Conservation (phyloP, 2,797 vertebrate species). For the Sebastes ruberrimus region DNA sequence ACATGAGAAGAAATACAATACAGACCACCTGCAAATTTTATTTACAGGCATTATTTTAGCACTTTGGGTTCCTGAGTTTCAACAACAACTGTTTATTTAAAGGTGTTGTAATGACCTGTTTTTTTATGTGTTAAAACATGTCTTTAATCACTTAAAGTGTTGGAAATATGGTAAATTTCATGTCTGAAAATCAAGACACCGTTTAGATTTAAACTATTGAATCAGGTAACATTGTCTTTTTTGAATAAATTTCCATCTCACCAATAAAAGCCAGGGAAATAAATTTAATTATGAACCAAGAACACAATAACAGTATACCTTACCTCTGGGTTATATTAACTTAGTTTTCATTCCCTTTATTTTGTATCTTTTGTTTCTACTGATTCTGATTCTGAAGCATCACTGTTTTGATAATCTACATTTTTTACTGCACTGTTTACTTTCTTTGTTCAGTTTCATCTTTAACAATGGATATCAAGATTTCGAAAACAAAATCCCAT, state of each 20-base stretch:
- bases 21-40: neutral
- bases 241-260: neutral
- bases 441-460: neutral
- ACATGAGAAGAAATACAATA: neutral
- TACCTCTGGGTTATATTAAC: neutral
- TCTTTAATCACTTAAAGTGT: neutral
- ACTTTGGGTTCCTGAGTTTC: neutral
- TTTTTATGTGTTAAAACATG: neutral
- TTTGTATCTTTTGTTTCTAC: neutral
- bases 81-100: neutral
- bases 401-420: neutral
- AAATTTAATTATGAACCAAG: neutral
- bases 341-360: neutral
- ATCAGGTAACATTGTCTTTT: neutral
- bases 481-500: conserved; percentile 49
- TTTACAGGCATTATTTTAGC: neutral
- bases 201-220: neutral
- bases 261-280: neutral
- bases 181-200: neutral
- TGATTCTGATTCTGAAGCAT: neutral
- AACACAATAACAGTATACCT: neutral
- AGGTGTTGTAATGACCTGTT: neutral
- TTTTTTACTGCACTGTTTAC: neutral
- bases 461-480: conserved; percentile 8
- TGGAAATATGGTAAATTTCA: too few species aligned